Conservation (phyloP, 2,797 vertebrate genomes). For the Lepus oiostolus region DNA sequence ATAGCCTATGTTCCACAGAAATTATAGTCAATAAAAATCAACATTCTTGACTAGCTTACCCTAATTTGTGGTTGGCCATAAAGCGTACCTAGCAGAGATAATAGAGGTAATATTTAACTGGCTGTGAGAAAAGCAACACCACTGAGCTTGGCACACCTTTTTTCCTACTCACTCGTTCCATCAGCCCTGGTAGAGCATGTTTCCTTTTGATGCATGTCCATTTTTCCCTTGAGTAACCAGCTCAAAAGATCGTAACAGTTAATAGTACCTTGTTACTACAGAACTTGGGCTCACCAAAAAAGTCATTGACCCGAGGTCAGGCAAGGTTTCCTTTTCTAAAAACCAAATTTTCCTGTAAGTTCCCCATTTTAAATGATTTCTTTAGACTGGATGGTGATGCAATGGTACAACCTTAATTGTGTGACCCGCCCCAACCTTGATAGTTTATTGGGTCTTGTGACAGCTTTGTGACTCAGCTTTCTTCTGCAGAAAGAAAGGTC, state of each 20-base stretch:
- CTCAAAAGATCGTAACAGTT: constrained; percentile 19
- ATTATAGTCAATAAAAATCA: constrained; percentile 60
- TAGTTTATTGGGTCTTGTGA: constrained; percentile 54
- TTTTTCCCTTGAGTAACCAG: not conserved
- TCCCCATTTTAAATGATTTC: constrained; percentile 47
- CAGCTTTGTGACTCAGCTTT: constrained; percentile 22
- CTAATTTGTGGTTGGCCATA: constrained; percentile 57
- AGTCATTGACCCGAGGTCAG: not conserved
- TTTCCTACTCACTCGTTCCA: constrained; percentile 24
- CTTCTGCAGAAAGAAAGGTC: constrained; percentile 4
- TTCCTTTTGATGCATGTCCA: not conserved
- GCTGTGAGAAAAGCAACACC: constrained; percentile 36
- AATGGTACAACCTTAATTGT: constrained; percentile 52
- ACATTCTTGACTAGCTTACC: constrained; percentile 33
- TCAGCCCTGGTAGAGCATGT: not conserved
- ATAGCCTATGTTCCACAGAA: constrained; percentile 29
- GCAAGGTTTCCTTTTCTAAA: constrained; percentile 46
- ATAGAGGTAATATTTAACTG: constrained; percentile 59
- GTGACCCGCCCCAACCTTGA: not conserved
- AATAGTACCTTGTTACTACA: constrained; percentile 12
- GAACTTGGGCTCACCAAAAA: constrained; percentile 38
- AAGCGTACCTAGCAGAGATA: constrained; percentile 45
- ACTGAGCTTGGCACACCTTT: not conserved
- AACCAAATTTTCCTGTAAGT: not conserved
- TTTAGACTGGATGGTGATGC: constrained; percentile 20